Evolutionary conservation across 1,140 invertebrate genomes (phyloP).

Genomic region (Ceratina australensis): DNA sequence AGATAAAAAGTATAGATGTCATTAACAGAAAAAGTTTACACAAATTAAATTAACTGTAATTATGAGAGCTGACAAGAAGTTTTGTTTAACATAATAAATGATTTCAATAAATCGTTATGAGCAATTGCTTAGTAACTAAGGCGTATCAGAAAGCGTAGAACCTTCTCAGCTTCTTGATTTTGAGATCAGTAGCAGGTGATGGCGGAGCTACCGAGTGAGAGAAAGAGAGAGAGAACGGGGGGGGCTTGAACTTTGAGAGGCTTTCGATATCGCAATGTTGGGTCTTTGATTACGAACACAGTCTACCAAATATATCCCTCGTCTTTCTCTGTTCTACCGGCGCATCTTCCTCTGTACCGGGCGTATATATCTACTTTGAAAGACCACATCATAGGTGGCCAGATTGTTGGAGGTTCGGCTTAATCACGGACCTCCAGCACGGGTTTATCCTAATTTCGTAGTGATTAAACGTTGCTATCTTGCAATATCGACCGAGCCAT

Average conservation of each 20-base stretch:
- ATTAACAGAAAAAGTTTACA: too few species aligned
- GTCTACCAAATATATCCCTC: constrained; percentile 32
- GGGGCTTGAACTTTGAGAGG: constrained; percentile 42
- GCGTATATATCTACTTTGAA: constrained; percentile 46
- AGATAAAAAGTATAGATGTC: too few species aligned
- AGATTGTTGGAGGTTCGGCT: constrained; percentile 30
- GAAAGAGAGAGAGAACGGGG: too few species aligned
- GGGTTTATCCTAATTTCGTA: constrained; percentile 55
- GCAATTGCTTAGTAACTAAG: too few species aligned
- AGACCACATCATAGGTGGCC: constrained; percentile 58
- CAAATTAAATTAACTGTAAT: too few species aligned
- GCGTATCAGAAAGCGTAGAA: not conserved
- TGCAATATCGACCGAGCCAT: constrained; percentile 15
- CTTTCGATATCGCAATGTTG: constrained; percentile 34
- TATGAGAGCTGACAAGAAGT: too few species aligned
- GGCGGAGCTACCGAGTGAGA: not conserved
- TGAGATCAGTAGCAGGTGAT: constrained; percentile 22
- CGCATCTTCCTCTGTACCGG: constrained; percentile 24
- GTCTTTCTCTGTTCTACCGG: constrained; percentile 17
- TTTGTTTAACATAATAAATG: too few species aligned
- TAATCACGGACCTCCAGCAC: constrained; percentile 45
- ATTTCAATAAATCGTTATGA: too few species aligned
- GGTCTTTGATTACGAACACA: constrained; percentile 44
- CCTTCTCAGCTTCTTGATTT: constrained; percentile 44
- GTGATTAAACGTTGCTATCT: constrained; percentile 48